phyloP scores from a whole-genome alignment of 37 sponge, comb jelly and placozoan species.

The Ephydatia muelleri region DNA sequence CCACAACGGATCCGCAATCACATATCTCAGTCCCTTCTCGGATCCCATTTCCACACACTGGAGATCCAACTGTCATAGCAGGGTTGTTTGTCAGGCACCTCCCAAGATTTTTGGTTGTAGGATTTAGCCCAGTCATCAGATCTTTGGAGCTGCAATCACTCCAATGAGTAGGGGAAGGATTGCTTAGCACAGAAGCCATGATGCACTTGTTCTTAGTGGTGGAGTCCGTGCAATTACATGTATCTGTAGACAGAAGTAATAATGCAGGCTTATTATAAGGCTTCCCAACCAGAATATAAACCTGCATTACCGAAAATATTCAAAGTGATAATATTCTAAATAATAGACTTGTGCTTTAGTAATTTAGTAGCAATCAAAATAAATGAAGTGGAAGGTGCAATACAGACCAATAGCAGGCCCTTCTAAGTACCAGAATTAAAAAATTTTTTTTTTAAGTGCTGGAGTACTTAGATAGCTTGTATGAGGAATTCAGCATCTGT shows the following conservation, averaged over 20 bases:
- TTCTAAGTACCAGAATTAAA: too few relatives aligned
- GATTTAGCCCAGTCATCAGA: conserved; percentile 9
- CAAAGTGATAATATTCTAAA: too few relatives aligned
- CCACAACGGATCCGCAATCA: conserved; percentile 73
- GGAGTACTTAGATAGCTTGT: too few relatives aligned
- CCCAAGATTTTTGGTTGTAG: conserved; percentile 6
- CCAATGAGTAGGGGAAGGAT: conserved; percentile 27
- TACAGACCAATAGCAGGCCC: too few relatives aligned
- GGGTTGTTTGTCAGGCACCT: conserved; percentile 47
- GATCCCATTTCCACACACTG: conserved; percentile 84
- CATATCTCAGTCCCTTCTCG: conserved; percentile 72
- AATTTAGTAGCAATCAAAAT: too few relatives aligned
- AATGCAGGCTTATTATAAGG: not conserved
- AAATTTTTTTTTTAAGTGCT: too few relatives aligned
- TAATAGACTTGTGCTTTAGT: too few relatives aligned
- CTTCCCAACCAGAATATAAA: too few relatives aligned
- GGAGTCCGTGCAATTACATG: conserved; percentile 42
- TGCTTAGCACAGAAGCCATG: conserved; percentile 35
- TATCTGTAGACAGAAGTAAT: not conserved
- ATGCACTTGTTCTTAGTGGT: conserved; percentile 21
- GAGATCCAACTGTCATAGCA: conserved; percentile 40
- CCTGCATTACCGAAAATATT: too few relatives aligned
- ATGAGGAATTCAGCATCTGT: too few relatives aligned
- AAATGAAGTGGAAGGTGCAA: too few relatives aligned
- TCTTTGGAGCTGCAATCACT: conserved; percentile 35